Base-by-base conservation (phyloP, 2,888 invertebrate genomes). In the Melikaiella ostensackeni region DNA sequence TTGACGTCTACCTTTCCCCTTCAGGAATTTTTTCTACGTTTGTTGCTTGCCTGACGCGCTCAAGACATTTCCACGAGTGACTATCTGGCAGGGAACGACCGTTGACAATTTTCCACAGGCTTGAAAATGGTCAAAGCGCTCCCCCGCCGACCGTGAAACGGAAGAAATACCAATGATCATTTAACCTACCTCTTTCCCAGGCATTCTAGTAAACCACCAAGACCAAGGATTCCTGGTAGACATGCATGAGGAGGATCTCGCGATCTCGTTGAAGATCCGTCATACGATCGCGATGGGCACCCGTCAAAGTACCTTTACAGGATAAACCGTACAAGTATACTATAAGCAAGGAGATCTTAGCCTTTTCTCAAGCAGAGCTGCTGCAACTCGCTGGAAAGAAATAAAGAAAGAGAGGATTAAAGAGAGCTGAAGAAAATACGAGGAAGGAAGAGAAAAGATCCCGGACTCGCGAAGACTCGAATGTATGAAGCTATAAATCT, bases 401-500 rank as follows among this genome's bases (percentile, higher is more conserved):
- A 42, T 33, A 55, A 57, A 50, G 46, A 57, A 73, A 27, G 70
- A 61, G 59, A 59, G 66, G 24, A 61, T 21, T 16, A 57, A 66
- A 50, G 24, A 21, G 61, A 73, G 70, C 21, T 11, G 21, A 33
- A 76, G 79, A 57, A 62, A 70, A 55, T 27, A 27, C 46, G 57
- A 33, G 74, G 38, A 74, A 70, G 75, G 75, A 35, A 70, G 70
- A 66, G 75, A 50, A 66, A 75, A 75, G 50, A 75, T 38, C 21
- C 24, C 38, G 59, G 46, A 66, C 46, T 38, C 74, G 80, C 78
- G 64, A 77, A 78, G 77, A 74, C 81, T 70, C 83, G 82, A 50
- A 84, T 87, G 87, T 87, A 88, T 86, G 88, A 88, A 89, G 88
- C 87, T 83, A 88, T 88, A 88, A 88, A 88, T 88, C 87, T 87